Base-by-base conservation (phyloP, 2,888 invertebrate species). In the Rotaria socialis region DNA sequence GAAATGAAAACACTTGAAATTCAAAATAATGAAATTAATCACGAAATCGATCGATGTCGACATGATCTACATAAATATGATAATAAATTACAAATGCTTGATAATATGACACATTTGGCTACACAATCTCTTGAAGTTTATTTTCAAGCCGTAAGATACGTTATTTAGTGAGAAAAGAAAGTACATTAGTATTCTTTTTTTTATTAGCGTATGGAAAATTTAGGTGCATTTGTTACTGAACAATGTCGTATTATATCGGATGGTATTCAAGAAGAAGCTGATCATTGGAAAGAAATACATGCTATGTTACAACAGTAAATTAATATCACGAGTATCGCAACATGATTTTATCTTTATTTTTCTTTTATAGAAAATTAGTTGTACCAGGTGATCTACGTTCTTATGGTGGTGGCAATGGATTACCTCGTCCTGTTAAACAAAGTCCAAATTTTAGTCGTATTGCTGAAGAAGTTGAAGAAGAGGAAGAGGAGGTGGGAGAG, bases 221-320 rank as follows among this genome's bases (percentile, higher is more conserved):
- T 80, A 80, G 24, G 80, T 47, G 19, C 80, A 47, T 80, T 80
- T 80, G 80, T 80, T 80, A 47, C 43, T 47, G 47, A 80, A 80
- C 80, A 47, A 47, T 47, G 80, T 80, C 43, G 24, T 6, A 47
- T 47, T n/a, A 80, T 80, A 47, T 47, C 47, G 0, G 80, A 80
- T 47, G 43, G 43, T 10, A 47, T 80, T 35, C 47, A 80, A 80
- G 80, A 80, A 80, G 80, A 80, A 80, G 80, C 47, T 6, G 80
- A 80, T 47, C 80, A 80, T 47, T 80, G 80, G 80, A 80, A 41
- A 80, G 80, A 80, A 47, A 80, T 80, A 24, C 80, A 80, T 80
- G 80, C 80, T 7, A 47, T 80, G 47, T n/a, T 80, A 80, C 43
- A 80, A 47, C 80, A 80, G 80, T 80, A 80, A 80, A 11, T n/a